Evolutionary conservation across 2,888 invertebrate genomes (phyloP).

Genomic region (Listrodromus nycthemerus): DNA sequence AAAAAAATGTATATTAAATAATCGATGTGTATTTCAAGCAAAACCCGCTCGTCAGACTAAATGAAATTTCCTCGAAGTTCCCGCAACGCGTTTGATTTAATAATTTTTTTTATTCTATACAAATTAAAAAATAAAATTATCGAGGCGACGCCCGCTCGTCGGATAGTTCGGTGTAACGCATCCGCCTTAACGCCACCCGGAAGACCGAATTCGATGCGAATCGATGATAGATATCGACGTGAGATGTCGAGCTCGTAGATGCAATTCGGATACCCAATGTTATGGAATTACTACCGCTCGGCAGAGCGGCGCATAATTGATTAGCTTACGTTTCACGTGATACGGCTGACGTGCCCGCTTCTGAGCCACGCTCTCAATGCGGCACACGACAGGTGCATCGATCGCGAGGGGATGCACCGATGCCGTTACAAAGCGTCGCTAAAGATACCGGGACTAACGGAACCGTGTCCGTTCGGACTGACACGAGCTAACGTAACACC

Average conservation of each 20-base stretch:
- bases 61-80: no score
- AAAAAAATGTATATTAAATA: background rate
- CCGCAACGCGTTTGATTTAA: no score
- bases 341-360: conserved; percentile 26
- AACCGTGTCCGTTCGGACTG: conserved; percentile 14
- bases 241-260: background rate
- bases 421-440: conserved; percentile 14
- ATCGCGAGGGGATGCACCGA: conserved; percentile 5
- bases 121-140: background rate
- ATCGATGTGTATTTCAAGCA: background rate
- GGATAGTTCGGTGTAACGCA: background rate
- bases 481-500: conserved; percentile 41
- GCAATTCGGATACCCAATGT: background rate
- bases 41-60: no score
- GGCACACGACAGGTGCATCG: conserved; percentile 28
- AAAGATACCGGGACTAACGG: conserved; percentile 47
- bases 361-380: conserved; percentile 33
- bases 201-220: background rate
- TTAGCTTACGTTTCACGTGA: conserved; percentile 40
- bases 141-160: background rate
- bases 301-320: conserved; percentile 45
- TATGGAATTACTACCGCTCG: background rate
- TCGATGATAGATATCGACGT: background rate
- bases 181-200: background rate
- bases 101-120: no score